phyloP scores from a whole-genome alignment of 53 echinoderm and acorn worm genomes.

The Apostichopus leukothele region DNA sequence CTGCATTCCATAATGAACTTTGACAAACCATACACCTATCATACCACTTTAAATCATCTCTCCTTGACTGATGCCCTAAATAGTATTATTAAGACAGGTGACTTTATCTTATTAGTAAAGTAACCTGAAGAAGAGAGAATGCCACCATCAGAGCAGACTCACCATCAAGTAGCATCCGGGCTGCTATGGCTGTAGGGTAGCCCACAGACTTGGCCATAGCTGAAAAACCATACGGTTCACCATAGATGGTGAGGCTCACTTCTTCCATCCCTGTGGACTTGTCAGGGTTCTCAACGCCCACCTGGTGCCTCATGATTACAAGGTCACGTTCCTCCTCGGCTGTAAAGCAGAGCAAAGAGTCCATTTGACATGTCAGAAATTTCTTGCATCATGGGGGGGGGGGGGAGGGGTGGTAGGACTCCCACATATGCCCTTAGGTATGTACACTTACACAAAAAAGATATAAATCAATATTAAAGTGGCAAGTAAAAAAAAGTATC shows the following conservation, averaged over 20 bases:
- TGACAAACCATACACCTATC: too few species aligned
- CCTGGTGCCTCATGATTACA: constrained; percentile 77
- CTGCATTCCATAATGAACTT: too few species aligned
- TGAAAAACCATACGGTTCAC: constrained; percentile 85
- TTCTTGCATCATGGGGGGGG: too few species aligned
- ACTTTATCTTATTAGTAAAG: too few species aligned
- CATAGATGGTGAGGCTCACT: constrained; percentile 82
- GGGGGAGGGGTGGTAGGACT: not conserved
- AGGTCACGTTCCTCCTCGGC: constrained; percentile 84
- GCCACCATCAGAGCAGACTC: not conserved
- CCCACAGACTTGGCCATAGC: constrained; percentile 98
- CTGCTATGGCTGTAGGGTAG: constrained; percentile 85
- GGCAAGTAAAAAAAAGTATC: too few species aligned
- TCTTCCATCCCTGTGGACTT: constrained; percentile 68
- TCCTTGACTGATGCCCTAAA: too few species aligned
- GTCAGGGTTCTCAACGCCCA: constrained; percentile 74
- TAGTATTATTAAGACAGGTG: too few species aligned
- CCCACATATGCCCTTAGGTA: too few species aligned
- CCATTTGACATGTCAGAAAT: too few species aligned
- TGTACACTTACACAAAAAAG: too few species aligned
- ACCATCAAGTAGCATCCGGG: constrained; percentile 96
- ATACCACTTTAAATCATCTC: too few species aligned
- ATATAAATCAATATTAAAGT: too few species aligned
- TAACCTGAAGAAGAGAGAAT: not conserved
- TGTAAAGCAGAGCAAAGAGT: constrained; percentile 13